Percentiles rank a stretch among this genome's conserved stretches.
Conservation (phyloP, 2,113 vertebrate genomes). For the Ellobius talpinus region DNA sequence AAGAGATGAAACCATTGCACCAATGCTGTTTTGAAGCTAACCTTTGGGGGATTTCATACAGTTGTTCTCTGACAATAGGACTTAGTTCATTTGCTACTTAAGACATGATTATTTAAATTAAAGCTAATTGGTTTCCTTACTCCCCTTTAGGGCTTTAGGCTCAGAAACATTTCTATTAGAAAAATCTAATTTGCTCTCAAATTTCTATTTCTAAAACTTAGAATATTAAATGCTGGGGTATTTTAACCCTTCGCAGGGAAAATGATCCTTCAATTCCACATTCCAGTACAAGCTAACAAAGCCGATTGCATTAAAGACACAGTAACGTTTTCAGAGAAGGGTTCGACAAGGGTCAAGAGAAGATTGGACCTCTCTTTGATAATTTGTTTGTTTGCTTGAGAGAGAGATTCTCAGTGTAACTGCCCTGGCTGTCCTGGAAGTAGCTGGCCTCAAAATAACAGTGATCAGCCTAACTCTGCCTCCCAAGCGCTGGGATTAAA, state of each 20-base stretch:
- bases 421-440: background rate
- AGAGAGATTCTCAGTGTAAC: background rate
- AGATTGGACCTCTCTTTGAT: background rate
- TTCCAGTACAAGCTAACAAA: background rate
- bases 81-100: conserved; percentile 84
- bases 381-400: background rate
- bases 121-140: conserved; percentile 88
- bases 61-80: conserved; percentile 85
- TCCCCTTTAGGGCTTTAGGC: conserved; percentile 84
- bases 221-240: conserved; percentile 60
- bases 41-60: conserved; percentile 80
- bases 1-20: conserved; percentile 77
- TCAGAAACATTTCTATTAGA: conserved; percentile 87
- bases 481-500: background rate
- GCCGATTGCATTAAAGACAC: background rate
- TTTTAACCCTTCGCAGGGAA: conserved; percentile 71
- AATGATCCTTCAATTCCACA: background rate
- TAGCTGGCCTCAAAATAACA: background rate
- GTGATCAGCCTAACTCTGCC: background rate
- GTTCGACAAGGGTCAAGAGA: background rate
- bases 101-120: conserved; percentile 88
- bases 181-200: conserved; percentile 88
- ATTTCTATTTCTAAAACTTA: conserved; percentile 82
- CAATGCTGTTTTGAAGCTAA: conserved; percentile 75
- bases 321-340: background rate